Conservation (phyloP, 2,888 invertebrate genomes). For the Tenthredo scrophulariae region DNA sequence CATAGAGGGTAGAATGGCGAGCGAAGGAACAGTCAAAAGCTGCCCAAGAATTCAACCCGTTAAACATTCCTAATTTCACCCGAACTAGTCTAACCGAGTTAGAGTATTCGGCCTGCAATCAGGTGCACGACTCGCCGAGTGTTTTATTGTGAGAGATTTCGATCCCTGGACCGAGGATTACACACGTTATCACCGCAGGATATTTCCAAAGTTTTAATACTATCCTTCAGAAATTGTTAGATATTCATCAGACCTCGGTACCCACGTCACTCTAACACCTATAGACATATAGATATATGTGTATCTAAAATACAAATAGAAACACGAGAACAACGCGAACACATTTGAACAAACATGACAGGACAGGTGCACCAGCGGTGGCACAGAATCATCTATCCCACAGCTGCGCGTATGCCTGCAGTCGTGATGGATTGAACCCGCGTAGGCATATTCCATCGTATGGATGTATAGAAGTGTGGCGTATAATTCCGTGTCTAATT, state of each 20-base stretch:
- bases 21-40: slow-evolving; percentile 7
- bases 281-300: no score
- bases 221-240: not conserved
- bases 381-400: slow-evolving; percentile 46
- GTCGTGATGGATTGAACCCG: slow-evolving; percentile 37
- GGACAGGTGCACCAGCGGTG: slow-evolving; percentile 36
- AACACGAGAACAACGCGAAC: not conserved
- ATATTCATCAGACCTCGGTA: slow-evolving; percentile 2
- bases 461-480: not conserved
- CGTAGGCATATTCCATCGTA: not conserved
- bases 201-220: not conserved
- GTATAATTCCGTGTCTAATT: not conserved
- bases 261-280: not conserved
- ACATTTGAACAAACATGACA: slow-evolving; percentile 45
- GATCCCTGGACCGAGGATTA: not conserved
- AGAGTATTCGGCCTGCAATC: slow-evolving; percentile 6
- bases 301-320: slow-evolving; percentile 15
- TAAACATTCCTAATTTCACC: slow-evolving; percentile 27
- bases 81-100: not conserved
- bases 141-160: slow-evolving; percentile 26
- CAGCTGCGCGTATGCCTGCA: slow-evolving; percentile 21
- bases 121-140: slow-evolving; percentile 16
- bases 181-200: not conserved
- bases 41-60: slow-evolving; percentile 34
- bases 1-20: not conserved